Base-by-base conservation (phyloP, 2,113 vertebrate genomes). In the Gobio gobio region DNA sequence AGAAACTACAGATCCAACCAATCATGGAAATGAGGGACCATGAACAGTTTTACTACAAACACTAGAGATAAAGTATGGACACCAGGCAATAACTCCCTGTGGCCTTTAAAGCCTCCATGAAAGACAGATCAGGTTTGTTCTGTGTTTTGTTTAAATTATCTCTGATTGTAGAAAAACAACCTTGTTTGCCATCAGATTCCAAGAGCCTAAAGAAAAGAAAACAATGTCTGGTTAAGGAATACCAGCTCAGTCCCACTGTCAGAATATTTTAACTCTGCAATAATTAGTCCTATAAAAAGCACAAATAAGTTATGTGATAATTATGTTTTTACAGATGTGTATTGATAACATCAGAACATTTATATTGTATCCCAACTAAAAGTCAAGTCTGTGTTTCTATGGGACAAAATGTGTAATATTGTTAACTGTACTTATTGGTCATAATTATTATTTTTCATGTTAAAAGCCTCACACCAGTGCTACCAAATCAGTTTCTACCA, bases 181-280 rank as follows among this genome's bases (percentile, higher is more conserved):
- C 18, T 43, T 70, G 66, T 8, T 70, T 70, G 20, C 20, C 36
- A 45, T 72, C 4, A 45, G 5, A 24, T 45, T 70, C 20, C 18
- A 72, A 73, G 10, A 47, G 22, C 12, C 40, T 47, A 24, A 73
- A 73, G 43, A 47, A 47, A 73, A 5, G 22, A 73, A 73, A 73
- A 45, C 43, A 14, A 24, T 47, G 12, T 73, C 22, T 73, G 22
- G 5, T 26, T 73, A 47, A 26, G 43, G 6, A 73, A 73, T 73
- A 47, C n/a, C 12, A 40, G 43, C 12, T 73, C 43, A 73, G 40
- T 73, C 70, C 70, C n/a, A 24, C 10, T 73, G 70, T 73, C 43
- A 26, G 70, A 54, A 56, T 77, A 56, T 77, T 77, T 33, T 33
- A 77, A 20, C 26, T 33, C 49, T 10, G 56, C 74, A 77, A 56